Evolutionary conservation across 2,113 vertebrate genomes (phyloP).

Genomic region (Cinclus cinclus): DNA sequence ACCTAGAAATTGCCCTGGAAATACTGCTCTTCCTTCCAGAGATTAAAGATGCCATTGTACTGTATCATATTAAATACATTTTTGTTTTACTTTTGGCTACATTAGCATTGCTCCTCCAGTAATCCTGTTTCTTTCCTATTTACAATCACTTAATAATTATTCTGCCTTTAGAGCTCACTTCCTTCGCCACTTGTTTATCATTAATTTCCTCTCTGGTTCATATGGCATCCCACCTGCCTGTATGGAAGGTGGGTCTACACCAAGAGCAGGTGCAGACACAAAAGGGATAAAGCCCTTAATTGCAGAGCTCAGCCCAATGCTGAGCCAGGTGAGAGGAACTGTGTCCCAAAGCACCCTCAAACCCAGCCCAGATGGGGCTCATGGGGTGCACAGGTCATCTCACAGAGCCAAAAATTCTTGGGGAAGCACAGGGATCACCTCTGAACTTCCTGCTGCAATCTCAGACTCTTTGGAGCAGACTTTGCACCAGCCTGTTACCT

Average conservation of each 20-base stretch:
- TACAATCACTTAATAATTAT: neutral
- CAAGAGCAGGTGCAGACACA: neutral
- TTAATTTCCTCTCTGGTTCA: neutral
- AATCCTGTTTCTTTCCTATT: neutral
- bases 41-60: neutral
- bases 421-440: neutral
- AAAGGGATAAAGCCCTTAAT: neutral
- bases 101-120: neutral
- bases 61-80: neutral
- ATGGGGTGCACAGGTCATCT: neutral
- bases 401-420: neutral
- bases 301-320: neutral
- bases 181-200: neutral
- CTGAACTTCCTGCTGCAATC: neutral
- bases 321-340: neutral
- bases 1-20: neutral
- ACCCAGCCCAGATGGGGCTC: neutral
- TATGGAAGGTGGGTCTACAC: neutral
- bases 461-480: neutral
- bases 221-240: neutral
- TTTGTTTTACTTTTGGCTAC: neutral
- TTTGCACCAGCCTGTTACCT: neutral
- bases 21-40: neutral
- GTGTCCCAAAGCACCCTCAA: neutral
- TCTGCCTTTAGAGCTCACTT: neutral